Evolutionary conservation across 2,888 invertebrate species (phyloP).

Genomic region (Ganaspis brasiliensis): DNA sequence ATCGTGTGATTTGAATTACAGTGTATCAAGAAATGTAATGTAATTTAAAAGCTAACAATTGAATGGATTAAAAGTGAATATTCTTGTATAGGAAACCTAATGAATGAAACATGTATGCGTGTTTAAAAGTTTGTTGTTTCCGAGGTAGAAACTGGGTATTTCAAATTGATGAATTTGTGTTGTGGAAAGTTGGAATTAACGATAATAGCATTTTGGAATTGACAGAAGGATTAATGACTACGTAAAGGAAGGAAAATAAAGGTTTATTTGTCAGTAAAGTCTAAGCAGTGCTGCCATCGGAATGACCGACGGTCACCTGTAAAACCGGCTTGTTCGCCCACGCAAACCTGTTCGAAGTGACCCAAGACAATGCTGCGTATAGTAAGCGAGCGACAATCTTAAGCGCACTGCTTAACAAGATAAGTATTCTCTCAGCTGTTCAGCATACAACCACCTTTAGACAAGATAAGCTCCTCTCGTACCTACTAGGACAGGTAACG

Average conservation of each 20-base stretch:
- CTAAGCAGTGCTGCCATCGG: conserved; percentile 62
- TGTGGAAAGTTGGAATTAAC: neutral
- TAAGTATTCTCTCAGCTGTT: too few relatives aligned
- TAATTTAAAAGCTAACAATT: too few relatives aligned
- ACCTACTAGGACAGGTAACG: conserved; percentile 57
- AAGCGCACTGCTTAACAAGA: conserved; percentile 78
- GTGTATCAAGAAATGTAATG: too few relatives aligned
- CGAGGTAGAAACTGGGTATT: neutral
- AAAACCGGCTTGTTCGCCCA: conserved; percentile 69
- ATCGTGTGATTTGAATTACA: too few relatives aligned
- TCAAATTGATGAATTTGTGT: conserved; percentile 6
- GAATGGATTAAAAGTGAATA: too few relatives aligned
- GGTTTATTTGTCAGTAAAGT: conserved; percentile 41
- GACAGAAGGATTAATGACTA: neutral
- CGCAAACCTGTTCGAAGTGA: conserved; percentile 67
- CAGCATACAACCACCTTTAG: conserved; percentile 70
- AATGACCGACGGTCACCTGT: conserved; percentile 69
- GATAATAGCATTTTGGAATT: neutral
- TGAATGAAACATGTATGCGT: too few relatives aligned
- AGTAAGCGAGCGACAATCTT: conserved; percentile 74
- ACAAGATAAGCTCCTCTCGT: conserved; percentile 71
- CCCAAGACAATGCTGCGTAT: conserved; percentile 67
- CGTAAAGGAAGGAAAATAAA: neutral
- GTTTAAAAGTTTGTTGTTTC: too few relatives aligned
- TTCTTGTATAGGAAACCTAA: too few relatives aligned